These are phyloP conservation scores for Dione juno DNA, from an alignment of 2,888 invertebrate species.

Conservation along the genomic window DNA sequence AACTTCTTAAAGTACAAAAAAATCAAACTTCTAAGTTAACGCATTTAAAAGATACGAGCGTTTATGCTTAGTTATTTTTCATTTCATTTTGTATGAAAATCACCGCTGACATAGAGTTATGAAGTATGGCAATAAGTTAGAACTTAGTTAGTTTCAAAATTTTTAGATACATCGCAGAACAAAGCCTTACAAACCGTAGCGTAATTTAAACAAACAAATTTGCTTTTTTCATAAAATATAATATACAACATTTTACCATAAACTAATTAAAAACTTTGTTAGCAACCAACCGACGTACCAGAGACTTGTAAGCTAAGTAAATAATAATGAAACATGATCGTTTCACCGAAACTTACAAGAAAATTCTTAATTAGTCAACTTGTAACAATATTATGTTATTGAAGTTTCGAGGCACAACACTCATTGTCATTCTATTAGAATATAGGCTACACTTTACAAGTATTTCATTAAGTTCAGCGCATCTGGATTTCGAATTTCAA, in stretches of 20 bases:
- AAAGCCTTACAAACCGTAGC: too few species aligned
- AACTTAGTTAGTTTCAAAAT: too few species aligned
- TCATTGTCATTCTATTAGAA: conserved; percentile 7
- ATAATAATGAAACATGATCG: conserved; percentile 8
- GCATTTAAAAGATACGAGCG: too few species aligned
- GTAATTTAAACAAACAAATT: too few species aligned
- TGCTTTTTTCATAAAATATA: too few species aligned
- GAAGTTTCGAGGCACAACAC: conserved; percentile 1
- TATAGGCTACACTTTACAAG: conserved; percentile 1
- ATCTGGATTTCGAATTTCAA: conserved; percentile 8
- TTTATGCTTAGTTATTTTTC: too few species aligned
- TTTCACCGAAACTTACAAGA: neutral
- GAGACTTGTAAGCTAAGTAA: neutral
- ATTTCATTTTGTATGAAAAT: too few species aligned
- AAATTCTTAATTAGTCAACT: conserved; percentile 10
- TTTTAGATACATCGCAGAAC: too few species aligned
- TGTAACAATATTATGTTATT: neutral
- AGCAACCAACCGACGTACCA: neutral
- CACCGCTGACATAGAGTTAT: too few species aligned
- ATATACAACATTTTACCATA: neutral
- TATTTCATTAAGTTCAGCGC: conserved; percentile 5
- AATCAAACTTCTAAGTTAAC: too few species aligned
- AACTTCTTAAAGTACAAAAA: too few species aligned
- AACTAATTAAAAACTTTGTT: neutral
- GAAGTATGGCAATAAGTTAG: too few species aligned